Evolutionary conservation across 2,888 invertebrate species (phyloP), one percentile per base, ranked within the genome.

Genomic region (Synanthedon vespiformis): DNA sequence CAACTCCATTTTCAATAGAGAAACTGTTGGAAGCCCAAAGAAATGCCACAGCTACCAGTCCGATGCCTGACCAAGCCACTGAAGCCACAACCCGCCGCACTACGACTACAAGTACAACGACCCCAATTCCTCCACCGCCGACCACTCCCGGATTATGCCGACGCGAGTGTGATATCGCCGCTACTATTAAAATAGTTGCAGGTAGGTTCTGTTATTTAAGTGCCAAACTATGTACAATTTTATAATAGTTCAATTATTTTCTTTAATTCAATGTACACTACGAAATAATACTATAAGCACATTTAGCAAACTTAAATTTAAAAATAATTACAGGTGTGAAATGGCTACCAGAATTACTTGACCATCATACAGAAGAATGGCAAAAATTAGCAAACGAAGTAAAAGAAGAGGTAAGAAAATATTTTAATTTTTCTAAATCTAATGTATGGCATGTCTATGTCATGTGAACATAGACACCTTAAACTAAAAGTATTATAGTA

Each of bases 361-460:
- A 96, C 77, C 92, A 94, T 63, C 94, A 96, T 70, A 96, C 96
- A 1, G 89, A 91, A 54, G 96, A 96, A 77, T 96, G 94, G 93
- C 94, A 95, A 72, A 90, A 90, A 57, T 84, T 96, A 40, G 95
- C 95, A 0, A 89, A 92, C 63, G 94, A 94, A 68, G 92, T 96
- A 41, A 92, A 94, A 79, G 89, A 90, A 60, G 94, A 95, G 90
- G 95, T 95, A 78, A 69, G 64, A 54, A 48, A 10, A 44, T 44
- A 13, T 34, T 34, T 34, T 34, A 2, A 34, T 2, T 34, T 10
- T 34, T 34, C 6, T 34, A n/a, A n/a, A n/a, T n/a, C n/a, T n/a
- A n/a, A n/a, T n/a, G n/a, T n/a, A n/a, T n/a, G n/a, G n/a, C n/a
- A n/a, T n/a, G n/a, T n/a, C n/a, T n/a, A n/a, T n/a, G n/a, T n/a